Percentiles rank a stretch among this genome's conserved stretches.
Conservation (phyloP, 2,113 vertebrate genomes). For the Tor tambroides region DNA sequence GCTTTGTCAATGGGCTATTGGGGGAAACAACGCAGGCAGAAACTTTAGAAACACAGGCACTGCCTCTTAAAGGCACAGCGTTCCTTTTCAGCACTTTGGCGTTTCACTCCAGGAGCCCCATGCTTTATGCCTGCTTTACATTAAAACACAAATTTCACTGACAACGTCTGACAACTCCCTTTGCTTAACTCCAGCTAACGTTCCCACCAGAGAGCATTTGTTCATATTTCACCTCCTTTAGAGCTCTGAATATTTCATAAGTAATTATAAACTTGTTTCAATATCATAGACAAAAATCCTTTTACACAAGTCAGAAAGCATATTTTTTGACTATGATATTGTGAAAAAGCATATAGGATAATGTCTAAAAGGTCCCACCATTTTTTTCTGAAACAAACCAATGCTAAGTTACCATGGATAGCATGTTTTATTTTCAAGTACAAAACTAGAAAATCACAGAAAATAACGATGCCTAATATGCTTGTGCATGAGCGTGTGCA, state of each 20-base stretch:
- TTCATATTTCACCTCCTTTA: neutral
- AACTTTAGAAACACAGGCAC: conserved; percentile 82
- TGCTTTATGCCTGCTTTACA: conserved; percentile 52
- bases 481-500: conserved; percentile 4
- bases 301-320: neutral
- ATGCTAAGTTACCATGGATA: conserved; percentile 53
- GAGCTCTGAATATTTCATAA: neutral
- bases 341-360: conserved; percentile 41
- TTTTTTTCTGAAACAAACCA: neutral
- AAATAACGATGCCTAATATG: neutral
- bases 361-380: too few species aligned
- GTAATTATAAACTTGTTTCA: neutral
- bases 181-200: neutral
- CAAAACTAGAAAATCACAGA: neutral
- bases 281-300: neutral
- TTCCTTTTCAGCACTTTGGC: conserved; percentile 58
- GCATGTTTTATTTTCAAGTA: conserved; percentile 25
- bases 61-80: conserved; percentile 82
- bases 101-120: conserved; percentile 43
- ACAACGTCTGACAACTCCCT: conserved; percentile 41
- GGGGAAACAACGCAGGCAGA: conserved; percentile 85
- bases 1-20: conserved; percentile 87
- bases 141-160: conserved; percentile 54
- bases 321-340: neutral
- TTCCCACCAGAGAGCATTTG: neutral